These are phyloP conservation scores for Nansenia antarctica DNA, from an alignment of 2,113 vertebrate genomes.

Conservation along the genomic window DNA sequence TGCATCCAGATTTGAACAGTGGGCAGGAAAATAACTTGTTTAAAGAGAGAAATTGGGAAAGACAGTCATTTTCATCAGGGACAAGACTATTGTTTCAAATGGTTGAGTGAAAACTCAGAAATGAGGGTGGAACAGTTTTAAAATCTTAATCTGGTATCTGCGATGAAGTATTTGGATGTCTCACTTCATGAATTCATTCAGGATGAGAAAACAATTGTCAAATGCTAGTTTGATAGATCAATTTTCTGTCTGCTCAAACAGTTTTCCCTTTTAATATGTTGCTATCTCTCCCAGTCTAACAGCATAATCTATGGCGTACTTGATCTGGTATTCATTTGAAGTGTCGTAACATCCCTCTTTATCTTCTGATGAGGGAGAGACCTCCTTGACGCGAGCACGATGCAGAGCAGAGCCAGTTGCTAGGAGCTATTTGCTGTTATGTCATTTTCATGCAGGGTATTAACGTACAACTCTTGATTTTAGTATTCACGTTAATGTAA, in stretches of 20 bases:
- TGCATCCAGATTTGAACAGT: neutral
- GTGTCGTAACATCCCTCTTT: conserved; percentile 65
- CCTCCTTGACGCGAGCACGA: conserved; percentile 32
- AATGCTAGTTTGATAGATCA: conserved; percentile 72
- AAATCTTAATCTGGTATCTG: conserved; percentile 53
- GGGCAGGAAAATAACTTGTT: neutral
- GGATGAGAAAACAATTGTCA: conserved; percentile 64
- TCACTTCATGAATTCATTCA: conserved; percentile 61
- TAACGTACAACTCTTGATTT: conserved; percentile 35
- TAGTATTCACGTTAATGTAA: conserved; percentile 34
- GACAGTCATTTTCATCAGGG: neutral
- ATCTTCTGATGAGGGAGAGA: conserved; percentile 52
- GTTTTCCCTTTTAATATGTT: conserved; percentile 54
- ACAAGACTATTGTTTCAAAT: neutral
- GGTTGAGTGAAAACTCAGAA: neutral
- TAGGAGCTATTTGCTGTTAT: conserved; percentile 54
- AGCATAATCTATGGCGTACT: conserved; percentile 68
- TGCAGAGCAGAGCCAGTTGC: conserved; percentile 37
- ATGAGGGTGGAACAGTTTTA: conserved; percentile 48
- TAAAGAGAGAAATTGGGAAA: neutral
- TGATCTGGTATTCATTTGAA: conserved; percentile 74
- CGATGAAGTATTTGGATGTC: conserved; percentile 66
- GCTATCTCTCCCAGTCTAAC: conserved; percentile 65
- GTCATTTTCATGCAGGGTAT: conserved; percentile 51
- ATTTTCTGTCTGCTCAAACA: conserved; percentile 65